Conservation (phyloP, 2,888 invertebrate genomes). For the Cosmia trapezina region DNA sequence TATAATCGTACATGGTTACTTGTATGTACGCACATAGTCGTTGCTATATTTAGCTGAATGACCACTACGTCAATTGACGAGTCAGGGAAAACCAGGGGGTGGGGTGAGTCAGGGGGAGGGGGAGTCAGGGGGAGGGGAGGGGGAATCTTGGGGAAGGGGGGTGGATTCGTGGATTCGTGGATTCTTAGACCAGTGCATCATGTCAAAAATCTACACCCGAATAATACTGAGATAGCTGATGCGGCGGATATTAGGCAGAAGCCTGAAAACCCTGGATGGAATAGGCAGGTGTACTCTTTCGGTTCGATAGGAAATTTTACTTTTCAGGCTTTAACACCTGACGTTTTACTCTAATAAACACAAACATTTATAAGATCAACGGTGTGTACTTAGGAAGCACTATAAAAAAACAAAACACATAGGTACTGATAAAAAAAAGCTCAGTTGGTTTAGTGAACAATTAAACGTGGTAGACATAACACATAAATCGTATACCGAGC, state of each 20-base stretch:
- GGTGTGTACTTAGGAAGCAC: neutral
- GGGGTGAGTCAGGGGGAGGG: too few species aligned
- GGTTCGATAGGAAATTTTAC: too few species aligned
- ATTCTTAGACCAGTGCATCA: neutral
- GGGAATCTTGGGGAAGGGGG: neutral
- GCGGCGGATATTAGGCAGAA: too few species aligned
- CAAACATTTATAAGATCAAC: neutral
- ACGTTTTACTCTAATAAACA: neutral
- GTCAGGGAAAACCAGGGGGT: too few species aligned
- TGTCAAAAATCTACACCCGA: neutral
- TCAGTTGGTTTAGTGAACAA: constrained; percentile 26
- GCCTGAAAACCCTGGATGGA: too few species aligned
- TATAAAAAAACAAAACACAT: too few species aligned
- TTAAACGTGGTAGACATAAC: constrained; percentile 33
- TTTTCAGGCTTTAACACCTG: too few species aligned
- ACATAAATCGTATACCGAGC: constrained; percentile 35
- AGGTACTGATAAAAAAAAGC: constrained; percentile 3
- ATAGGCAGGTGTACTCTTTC: too few species aligned
- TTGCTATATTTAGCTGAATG: too few species aligned
- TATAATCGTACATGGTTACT: neutral
- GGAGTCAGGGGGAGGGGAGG: too few species aligned
- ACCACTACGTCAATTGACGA: neutral
- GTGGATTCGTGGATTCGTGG: neutral
- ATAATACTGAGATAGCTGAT: too few species aligned
- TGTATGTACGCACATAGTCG: neutral